Evolutionary conservation across 1,140 invertebrate genomes (phyloP).

Genomic region (Asbolus verrucosus): DNA sequence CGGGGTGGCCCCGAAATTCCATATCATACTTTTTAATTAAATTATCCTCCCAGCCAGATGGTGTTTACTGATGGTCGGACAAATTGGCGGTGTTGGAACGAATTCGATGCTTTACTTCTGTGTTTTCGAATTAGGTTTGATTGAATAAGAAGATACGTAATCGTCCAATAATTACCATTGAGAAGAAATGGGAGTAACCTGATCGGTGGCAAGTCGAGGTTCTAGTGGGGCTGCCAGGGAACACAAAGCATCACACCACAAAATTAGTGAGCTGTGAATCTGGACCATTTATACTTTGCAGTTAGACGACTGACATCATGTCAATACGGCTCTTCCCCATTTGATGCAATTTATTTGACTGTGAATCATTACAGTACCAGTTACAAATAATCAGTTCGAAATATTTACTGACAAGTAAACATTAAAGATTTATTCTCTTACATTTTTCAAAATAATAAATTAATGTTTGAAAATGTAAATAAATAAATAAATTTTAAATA

Average conservation of each 20-base stretch:
- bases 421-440: too few relatives aligned
- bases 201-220: constrained; percentile 43
- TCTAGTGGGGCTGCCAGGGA: constrained; percentile 31
- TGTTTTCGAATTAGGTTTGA: constrained; percentile 14
- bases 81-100: constrained; percentile 14
- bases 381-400: too few relatives aligned
- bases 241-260: constrained; percentile 54
- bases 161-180: constrained; percentile 23
- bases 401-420: too few relatives aligned
- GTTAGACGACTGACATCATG: constrained; percentile 21
- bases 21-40: constrained; percentile 52
- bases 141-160: constrained; percentile 16
- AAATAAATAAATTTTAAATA: too few relatives aligned
- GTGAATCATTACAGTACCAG: neutral
- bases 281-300: constrained; percentile 45
- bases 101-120: constrained; percentile 5
- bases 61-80: constrained; percentile 14
- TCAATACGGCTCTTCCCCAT: neutral
- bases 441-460: too few relatives aligned
- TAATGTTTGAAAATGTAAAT: too few relatives aligned
- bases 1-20: constrained; percentile 46
- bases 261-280: constrained; percentile 53
- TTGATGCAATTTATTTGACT: neutral
- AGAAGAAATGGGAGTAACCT: constrained; percentile 43
- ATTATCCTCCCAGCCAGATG: constrained; percentile 20